Conservation (phyloP, 2,797 vertebrate genomes). For the Limnodromus scolopaceus region DNA sequence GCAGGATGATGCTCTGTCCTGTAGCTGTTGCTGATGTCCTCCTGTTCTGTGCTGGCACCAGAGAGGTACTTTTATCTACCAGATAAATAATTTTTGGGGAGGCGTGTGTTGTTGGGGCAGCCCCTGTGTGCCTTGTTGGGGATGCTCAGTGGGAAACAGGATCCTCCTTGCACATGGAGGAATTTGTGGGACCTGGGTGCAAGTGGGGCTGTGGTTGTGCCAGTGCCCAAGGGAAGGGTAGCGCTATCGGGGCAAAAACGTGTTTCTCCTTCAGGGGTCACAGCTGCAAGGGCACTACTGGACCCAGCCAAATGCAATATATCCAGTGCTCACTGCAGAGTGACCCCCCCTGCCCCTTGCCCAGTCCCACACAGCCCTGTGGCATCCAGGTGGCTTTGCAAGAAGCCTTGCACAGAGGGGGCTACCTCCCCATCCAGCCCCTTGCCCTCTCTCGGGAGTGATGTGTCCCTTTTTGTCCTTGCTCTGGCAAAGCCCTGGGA, state of each 20-base stretch:
- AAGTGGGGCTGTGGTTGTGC: not conserved
- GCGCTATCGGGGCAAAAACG: rapidly evolving
- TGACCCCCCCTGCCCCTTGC: not conserved
- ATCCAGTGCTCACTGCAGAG: not conserved
- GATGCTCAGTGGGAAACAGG: not conserved
- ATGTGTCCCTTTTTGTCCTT: not conserved
- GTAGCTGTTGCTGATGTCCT: rapidly evolving
- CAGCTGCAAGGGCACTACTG: not conserved
- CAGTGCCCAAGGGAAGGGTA: not conserved
- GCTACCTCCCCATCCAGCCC: not conserved
- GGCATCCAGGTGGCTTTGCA: not conserved
- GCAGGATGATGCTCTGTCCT: rapidly evolving
- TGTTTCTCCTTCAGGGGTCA: not conserved
- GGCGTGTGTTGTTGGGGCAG: not conserved
- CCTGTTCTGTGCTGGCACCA: not conserved
- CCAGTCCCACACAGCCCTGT: rapidly evolving
- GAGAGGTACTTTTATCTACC: too few species aligned
- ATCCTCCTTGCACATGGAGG: rapidly evolving
- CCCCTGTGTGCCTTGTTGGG: not conserved
- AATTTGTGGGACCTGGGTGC: not conserved
- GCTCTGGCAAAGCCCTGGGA: not conserved
- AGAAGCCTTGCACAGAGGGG: not conserved
- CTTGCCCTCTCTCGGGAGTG: not conserved
- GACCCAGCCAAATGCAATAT: not conserved
- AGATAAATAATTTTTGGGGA: not conserved